Conservation (phyloP, 1,140 invertebrate species). For the Leptinotarsa texana region DNA sequence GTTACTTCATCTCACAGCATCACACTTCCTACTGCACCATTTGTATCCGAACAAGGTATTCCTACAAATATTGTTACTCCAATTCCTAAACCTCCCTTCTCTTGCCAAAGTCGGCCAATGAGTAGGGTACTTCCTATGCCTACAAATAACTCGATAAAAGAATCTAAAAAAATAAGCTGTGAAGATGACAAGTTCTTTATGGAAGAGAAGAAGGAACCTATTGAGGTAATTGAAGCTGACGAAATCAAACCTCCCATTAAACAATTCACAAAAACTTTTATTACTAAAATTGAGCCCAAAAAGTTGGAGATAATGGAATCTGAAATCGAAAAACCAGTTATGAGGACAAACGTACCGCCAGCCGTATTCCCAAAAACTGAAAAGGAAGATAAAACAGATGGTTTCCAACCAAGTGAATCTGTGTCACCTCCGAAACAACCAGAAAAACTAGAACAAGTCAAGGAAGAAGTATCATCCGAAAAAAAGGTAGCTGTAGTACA, state of each 20-base stretch:
- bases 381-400: conserved; percentile 3
- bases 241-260: conserved; percentile 42
- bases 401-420: conserved; percentile 5
- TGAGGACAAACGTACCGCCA: background rate
- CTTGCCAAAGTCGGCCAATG: conserved; percentile 65
- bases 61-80: conserved; percentile 72
- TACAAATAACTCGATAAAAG: conserved; percentile 54
- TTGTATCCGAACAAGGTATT: conserved; percentile 62
- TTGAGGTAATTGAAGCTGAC: conserved; percentile 58
- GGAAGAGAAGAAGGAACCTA: conserved; percentile 60
- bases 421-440: background rate
- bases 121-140: conserved; percentile 75
- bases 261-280: conserved; percentile 32
- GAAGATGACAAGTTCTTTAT: conserved; percentile 55
- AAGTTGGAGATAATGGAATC: conserved; percentile 38
- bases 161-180: conserved; percentile 40
- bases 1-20: conserved; percentile 56
- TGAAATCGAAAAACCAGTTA: conserved; percentile 31
- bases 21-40: conserved; percentile 63
- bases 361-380: background rate
- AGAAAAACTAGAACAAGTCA: conserved; percentile 21
- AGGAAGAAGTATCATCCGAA: conserved; percentile 14
- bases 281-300: conserved; percentile 30
- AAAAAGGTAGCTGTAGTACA: conserved; percentile 14
- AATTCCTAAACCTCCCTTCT: conserved; percentile 58